Evolutionary conservation across 1,140 invertebrate species (phyloP).

Genomic region (Oedothorax gibbosus): DNA sequence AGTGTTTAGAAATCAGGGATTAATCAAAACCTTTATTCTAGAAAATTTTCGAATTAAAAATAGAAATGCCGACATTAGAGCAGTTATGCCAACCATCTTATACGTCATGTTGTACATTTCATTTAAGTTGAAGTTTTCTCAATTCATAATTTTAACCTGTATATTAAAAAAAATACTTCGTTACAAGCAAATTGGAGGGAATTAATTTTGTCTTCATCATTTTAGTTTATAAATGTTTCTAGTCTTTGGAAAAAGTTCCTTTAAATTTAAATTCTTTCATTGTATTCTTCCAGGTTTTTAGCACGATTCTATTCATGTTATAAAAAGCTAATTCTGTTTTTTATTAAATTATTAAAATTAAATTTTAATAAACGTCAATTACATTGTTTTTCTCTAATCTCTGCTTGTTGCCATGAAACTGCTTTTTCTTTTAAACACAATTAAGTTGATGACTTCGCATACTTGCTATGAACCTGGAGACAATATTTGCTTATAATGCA

Average conservation of each 20-base stretch:
- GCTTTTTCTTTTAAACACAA: too few relatives aligned
- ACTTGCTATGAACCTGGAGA: too few relatives aligned
- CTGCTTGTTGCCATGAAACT: too few relatives aligned
- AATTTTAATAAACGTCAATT: too few relatives aligned
- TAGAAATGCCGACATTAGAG: constrained; percentile 7
- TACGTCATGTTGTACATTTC: constrained; percentile 29
- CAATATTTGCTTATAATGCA: too few relatives aligned
- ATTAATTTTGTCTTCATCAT: constrained; percentile 12
- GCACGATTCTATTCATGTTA: neutral
- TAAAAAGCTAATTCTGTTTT: too few relatives aligned
- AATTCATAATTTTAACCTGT: constrained; percentile 3
- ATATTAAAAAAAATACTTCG: constrained; percentile 5
- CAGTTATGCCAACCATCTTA: constrained; percentile 10
- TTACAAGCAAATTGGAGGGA: constrained; percentile 7
- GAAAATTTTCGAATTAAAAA: neutral
- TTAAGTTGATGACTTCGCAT: too few relatives aligned
- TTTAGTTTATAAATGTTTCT: constrained; percentile 34
- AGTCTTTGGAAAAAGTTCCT: constrained; percentile 52
- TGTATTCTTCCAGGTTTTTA: constrained; percentile 12
- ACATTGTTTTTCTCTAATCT: too few relatives aligned
- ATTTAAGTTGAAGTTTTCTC: constrained; percentile 17
- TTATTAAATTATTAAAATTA: too few relatives aligned
- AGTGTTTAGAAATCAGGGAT: neutral
- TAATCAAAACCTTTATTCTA: too few relatives aligned
- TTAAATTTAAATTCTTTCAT: constrained; percentile 23